Conservation (phyloP, 1,140 invertebrate species). For the Thalassaphorura encarpata region DNA sequence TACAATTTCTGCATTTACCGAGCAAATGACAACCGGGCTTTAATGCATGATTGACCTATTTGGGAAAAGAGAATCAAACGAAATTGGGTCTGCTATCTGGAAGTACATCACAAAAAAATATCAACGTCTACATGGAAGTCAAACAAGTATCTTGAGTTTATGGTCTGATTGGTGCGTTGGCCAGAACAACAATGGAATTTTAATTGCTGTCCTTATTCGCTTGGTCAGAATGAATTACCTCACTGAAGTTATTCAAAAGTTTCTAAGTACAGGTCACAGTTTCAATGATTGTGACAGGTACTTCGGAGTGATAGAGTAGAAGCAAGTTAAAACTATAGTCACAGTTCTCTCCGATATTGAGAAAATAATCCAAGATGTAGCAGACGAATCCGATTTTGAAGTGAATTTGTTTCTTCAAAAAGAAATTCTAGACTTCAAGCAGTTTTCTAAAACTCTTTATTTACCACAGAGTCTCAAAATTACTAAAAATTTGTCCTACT, state of each 20-base stretch:
- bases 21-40: neutral
- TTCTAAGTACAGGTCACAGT: neutral
- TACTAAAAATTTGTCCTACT: neutral
- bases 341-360: neutral
- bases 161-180: conserved; percentile 28
- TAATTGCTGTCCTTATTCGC: conserved; percentile 5
- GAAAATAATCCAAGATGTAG: neutral
- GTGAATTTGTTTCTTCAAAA: neutral
- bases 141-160: conserved; percentile 22
- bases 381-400: neutral
- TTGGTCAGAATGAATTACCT: conserved; percentile 20
- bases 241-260: conserved; percentile 2
- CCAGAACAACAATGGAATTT: conserved; percentile 28
- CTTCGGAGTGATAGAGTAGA: neutral
- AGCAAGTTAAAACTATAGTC: neutral
- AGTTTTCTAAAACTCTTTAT: neutral
- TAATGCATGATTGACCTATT: conserved; percentile 21
- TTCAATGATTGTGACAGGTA: conserved; percentile 1
- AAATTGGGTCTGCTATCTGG: conserved; percentile 21
- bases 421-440: neutral
- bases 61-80: conserved; percentile 19
- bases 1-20: conserved; percentile 16
- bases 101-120: conserved; percentile 19
- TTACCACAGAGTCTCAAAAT: neutral
- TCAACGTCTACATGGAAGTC: neutral